These are phyloP conservation scores for Drosophila maculinotata DNA, from an alignment of 2,888 invertebrate species.

Conservation along the genomic window DNA sequence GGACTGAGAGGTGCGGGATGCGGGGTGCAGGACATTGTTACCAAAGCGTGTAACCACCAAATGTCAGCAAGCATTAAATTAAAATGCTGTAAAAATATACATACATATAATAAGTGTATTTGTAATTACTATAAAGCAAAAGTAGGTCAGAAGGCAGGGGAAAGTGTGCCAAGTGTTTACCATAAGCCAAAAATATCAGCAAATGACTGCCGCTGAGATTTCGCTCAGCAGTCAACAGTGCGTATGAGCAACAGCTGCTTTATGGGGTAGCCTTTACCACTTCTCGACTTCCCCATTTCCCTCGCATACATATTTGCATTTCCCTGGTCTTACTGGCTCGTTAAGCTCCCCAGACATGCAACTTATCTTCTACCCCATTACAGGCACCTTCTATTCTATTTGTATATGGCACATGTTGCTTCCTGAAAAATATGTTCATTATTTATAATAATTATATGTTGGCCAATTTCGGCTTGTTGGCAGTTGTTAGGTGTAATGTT, in stretches of 20 bases:
- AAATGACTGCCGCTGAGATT: conserved; percentile 8
- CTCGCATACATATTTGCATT: conserved; percentile 7
- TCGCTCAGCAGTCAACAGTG: conserved; percentile 13
- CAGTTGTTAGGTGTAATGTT: neutral
- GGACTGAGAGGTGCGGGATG: neutral
- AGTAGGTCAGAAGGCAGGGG: conserved; percentile 8
- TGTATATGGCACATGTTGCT: conserved; percentile 3
- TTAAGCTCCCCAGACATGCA: conserved; percentile 17
- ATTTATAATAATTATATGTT: conserved; percentile 20
- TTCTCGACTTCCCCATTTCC: neutral
- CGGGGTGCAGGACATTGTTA: conserved; percentile 30
- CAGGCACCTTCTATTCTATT: neutral
- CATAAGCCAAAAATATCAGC: conserved; percentile 45
- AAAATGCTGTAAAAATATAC: conserved; percentile 59
- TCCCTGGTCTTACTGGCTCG: conserved; percentile 4
- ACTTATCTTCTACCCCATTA: conserved; percentile 10
- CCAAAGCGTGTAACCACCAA: conserved; percentile 52
- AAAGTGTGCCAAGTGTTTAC: conserved; percentile 15
- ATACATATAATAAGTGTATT: conserved; percentile 1
- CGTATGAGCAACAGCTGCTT: conserved; percentile 47
- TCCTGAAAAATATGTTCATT: conserved; percentile 13
- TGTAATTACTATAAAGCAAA: neutral
- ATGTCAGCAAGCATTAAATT: conserved; percentile 72
- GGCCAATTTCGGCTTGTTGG: neutral
- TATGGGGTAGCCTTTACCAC: conserved; percentile 31